Percentiles rank a stretch among this genome's conserved stretches.
Conservation (phyloP, 2,113 vertebrate species). For the Cyanoderma ruficeps region DNA sequence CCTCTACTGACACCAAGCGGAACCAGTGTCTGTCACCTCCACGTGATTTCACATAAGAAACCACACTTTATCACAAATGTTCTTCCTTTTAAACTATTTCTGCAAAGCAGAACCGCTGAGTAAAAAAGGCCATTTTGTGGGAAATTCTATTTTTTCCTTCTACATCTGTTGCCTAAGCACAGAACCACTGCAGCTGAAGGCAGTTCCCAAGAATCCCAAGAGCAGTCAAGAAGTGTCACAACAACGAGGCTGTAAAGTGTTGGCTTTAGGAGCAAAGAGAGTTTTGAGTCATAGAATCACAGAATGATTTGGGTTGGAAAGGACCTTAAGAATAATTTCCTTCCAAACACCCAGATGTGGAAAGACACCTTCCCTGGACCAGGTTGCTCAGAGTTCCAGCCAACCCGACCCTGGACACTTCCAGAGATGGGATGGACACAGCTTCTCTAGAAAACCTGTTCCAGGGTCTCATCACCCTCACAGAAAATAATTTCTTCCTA, state of each 20-base stretch:
- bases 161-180: not conserved
- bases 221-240: rapidly evolving
- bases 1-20: not conserved
- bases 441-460: not conserved
- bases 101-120: not conserved
- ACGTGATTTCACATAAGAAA: not conserved
- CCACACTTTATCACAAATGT: not conserved
- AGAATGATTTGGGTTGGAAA: not conserved
- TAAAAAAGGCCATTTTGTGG: not conserved
- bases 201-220: not conserved
- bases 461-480: not conserved
- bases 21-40: not conserved
- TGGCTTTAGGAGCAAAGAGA: not conserved
- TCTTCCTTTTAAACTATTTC: not conserved
- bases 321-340: not conserved
- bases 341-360: not conserved
- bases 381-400: not conserved
- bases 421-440: not conserved
- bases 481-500: not conserved
- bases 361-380: not conserved
- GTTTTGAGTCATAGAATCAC: not conserved
- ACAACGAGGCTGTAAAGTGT: rapidly evolving
- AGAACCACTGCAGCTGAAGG: not conserved
- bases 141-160: not conserved
- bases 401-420: not conserved